Base-by-base conservation (phyloP, 2,113 vertebrate species). In the Dolichotis patagonum region DNA sequence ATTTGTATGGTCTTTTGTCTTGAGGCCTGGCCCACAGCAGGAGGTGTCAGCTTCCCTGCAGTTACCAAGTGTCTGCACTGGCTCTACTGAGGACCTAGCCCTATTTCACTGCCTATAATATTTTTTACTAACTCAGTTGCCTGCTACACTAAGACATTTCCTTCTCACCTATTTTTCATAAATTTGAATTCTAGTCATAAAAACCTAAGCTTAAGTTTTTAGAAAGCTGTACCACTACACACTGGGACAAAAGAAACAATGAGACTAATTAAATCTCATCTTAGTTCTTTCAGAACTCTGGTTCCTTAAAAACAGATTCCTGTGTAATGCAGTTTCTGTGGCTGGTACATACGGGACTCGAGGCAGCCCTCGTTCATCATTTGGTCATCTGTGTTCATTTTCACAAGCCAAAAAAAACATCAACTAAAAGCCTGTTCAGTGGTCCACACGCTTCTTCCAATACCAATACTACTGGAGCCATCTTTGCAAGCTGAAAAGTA, bases 101-200 rank as follows among this genome's bases (percentile, higher is more conserved):
- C n/a, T n/a, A n/a, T n/a, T n/a, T n/a, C n/a, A n/a, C n/a, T n/a
- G n/a, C n/a, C n/a, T n/a, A n/a, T n/a, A n/a, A n/a, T n/a, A n/a
- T n/a, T n/a, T n/a, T n/a, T n/a, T n/a, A n/a, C n/a, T n/a, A n/a
- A n/a, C n/a, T n/a, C n/a, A n/a, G n/a, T n/a, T n/a, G n/a, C n/a
- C n/a, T n/a, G n/a, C n/a, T n/a, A n/a, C n/a, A n/a, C n/a, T n/a
- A n/a, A n/a, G n/a, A 6, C 71, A 41, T 92, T 88, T 95, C 62
- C 85, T 52, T 82, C 35, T n/a, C 56, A 46, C 17, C 69, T 54
- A 60, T 60, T 93, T 86, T n/a, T 93, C 65, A 88, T 26, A 78
- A 73, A 90, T 83, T 46, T 95, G 38, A 94, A 82, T 30, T 88
- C 63, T 91, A 85, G 60, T 85, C 69, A 82, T 82, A 28, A 20